Evolutionary conservation across 2,797 vertebrate species (phyloP), one percentile per base, ranked within the genome.

Genomic region (Podarcis lilfordi): DNA sequence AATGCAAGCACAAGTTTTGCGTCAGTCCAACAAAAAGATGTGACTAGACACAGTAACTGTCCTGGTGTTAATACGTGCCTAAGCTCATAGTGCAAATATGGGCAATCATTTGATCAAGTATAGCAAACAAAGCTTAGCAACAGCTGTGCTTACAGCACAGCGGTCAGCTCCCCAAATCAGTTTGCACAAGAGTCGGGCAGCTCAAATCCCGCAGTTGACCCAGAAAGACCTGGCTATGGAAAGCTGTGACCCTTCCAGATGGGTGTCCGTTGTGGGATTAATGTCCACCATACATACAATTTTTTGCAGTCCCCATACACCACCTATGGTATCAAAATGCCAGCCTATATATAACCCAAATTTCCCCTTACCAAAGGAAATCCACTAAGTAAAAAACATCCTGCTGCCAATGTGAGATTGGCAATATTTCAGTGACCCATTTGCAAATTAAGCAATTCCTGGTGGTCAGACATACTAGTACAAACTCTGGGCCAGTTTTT

Each of bases 391-490:
- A 64, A 64, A 64, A 64, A 64, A 64, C 7, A 64, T 23, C 21
- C 61, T 64, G 5, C 23, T 64, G 61, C 21, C 61, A 64, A 64
- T 64, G 61, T 64, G 17, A 64, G 5, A 8, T 23, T 64, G 17
- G 21, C 61, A 64, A 64, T 64, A 64, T 64, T 23, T 64, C 61
- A 64, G 21, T 5, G 61, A 64, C 61, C 61, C 21, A 64, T 64
- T 64, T 64, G 61, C 61, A 64, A 64, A 64, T 64, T 64, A 64
- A 64, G 21, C 21, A 64, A 5, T 5, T 21, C 29, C 64, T 45
- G 74, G 19, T 61, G 45, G 13, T 74, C 89, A 80, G 11, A 90
- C 94, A 90, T 74, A 88, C 81, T 91, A 94, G 66, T 50, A 87
- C 43, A 69, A 80, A 10, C 27, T 81, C 91, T 91, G 91, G 0